These are phyloP conservation scores for Hypolimnas misippus DNA, from an alignment of 2,888 invertebrate species.

Conservation along the genomic window DNA sequence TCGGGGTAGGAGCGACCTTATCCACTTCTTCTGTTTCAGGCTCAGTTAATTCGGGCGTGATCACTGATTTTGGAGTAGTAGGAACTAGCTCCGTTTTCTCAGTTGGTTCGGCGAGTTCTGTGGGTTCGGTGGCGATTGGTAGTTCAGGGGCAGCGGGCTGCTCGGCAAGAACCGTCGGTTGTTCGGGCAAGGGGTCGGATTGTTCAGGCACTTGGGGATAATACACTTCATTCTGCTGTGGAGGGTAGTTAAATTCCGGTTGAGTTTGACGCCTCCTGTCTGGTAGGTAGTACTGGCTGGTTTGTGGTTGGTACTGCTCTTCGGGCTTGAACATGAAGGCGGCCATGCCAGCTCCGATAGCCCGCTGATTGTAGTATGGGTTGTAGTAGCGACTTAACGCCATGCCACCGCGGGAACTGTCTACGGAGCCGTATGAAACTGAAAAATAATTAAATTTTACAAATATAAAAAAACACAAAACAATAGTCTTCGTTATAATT, in stretches of 20 bases:
- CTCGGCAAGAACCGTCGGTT: slow-evolving; percentile 51
- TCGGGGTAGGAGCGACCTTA: slow-evolving; percentile 53
- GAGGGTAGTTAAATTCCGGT: slow-evolving; percentile 60
- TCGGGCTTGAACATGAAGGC: slow-evolving; percentile 72
- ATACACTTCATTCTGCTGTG: slow-evolving; percentile 74
- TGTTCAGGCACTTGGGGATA: slow-evolving; percentile 55
- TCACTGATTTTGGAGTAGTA: slow-evolving; percentile 60
- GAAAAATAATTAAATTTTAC: slow-evolving; percentile 28
- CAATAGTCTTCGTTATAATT: too few species aligned
- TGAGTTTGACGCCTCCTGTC: slow-evolving; percentile 73
- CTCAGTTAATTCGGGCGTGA: slow-evolving; percentile 64
- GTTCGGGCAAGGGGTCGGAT: slow-evolving; percentile 50
- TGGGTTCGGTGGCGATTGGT: slow-evolving; percentile 55
- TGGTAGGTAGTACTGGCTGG: slow-evolving; percentile 70
- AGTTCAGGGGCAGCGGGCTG: slow-evolving; percentile 45
- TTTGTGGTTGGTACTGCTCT: slow-evolving; percentile 53
- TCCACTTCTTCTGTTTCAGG: slow-evolving; percentile 69
- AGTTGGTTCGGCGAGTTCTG: slow-evolving; percentile 62
- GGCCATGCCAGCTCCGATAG: slow-evolving; percentile 68
- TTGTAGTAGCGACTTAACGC: slow-evolving; percentile 76
- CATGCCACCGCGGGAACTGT: slow-evolving; percentile 70
- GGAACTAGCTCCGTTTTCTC: slow-evolving; percentile 61
- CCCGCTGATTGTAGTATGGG: slow-evolving; percentile 67
- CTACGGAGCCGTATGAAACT: slow-evolving; percentile 73
- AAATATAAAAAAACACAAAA: not conserved